Evolutionary conservation across 2,888 invertebrate genomes (phyloP).

Genomic region (Neoaliturus tenellus): DNA sequence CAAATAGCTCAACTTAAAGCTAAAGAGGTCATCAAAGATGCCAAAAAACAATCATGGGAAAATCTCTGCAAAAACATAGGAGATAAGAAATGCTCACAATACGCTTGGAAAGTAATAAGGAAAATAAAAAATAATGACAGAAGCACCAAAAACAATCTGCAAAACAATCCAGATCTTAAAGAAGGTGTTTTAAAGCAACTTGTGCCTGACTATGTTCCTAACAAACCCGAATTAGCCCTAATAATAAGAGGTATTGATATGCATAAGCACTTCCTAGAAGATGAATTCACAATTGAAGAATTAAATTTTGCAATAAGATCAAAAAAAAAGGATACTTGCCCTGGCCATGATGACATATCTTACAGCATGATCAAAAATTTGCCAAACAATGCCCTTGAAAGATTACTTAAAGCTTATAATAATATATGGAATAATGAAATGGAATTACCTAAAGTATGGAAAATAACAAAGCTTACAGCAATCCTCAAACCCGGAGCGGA

Average conservation of each 20-base stretch:
- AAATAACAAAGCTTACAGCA: background rate
- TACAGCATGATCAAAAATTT: too few relatives aligned
- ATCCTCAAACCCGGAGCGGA: background rate
- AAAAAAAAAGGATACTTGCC: too few relatives aligned
- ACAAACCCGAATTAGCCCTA: too few relatives aligned
- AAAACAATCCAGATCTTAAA: background rate
- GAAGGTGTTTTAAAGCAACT: background rate
- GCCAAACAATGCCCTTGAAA: background rate
- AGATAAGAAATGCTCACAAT: background rate
- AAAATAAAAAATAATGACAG: background rate
- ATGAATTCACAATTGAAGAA: too few relatives aligned
- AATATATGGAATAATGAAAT: background rate
- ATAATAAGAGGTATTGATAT: too few relatives aligned
- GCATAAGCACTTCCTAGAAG: too few relatives aligned
- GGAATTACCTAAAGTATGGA: background rate
- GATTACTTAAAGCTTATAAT: background rate
- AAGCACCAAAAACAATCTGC: background rate
- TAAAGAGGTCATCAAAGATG: background rate
- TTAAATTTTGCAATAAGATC: too few relatives aligned
- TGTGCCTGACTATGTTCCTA: too few relatives aligned
- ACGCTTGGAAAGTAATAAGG: background rate
- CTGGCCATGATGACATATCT: too few relatives aligned
- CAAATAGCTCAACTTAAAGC: background rate
- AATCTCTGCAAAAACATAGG: background rate
- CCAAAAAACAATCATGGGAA: background rate